Evolutionary conservation across 2,797 vertebrate species (phyloP), one percentile per base, ranked within the genome.

Genomic region (Valencia hispanica): DNA sequence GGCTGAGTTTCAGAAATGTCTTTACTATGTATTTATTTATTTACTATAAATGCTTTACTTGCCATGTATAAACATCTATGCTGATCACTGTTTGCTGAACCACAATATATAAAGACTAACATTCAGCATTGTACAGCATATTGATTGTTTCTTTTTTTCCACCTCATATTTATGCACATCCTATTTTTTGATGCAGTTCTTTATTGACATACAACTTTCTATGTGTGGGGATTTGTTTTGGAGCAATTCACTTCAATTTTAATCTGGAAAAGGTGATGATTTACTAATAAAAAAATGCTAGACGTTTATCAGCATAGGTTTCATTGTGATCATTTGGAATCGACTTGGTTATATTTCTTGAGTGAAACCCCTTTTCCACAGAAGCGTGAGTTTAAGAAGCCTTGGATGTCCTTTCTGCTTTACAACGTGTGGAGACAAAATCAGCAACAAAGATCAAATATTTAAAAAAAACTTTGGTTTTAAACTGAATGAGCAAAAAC

Each of bases 271-370:
- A 61, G 75, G 74, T 72, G 51, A 80, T 8, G 73, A 12, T 61
- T 88, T 61, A 76, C n/a, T 89, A 74, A 76, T 78, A 41, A 18
- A 77, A 25, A 75, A 20, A 53, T 66, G 63, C 75, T 61, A 32
- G 27, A 68, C 65, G 85, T 50, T 83, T 70, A 87, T 76, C 74
- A 74, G 43, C 63, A n/a, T 68, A 79, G 71, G 75, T 61, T 72
- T 32, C 57, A 6, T 18, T 41, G 55, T 57, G 55, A 77, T 74
- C 51, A 43, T 45, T 30, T 0, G 11, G 34, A 30, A 86, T 87
- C 45, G 18, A 80, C 30, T 0, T 34, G 18, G 71, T 83, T 72
- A 79, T 84, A 73, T 69, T 36, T 41, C 20, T 39, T 12, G 22
- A 39, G 34, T 39, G 22, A 65, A 25, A 20, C 9, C 79, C 73